phyloP scores from a whole-genome alignment of 2,113 vertebrate species.

The Pteropus alecto region DNA sequence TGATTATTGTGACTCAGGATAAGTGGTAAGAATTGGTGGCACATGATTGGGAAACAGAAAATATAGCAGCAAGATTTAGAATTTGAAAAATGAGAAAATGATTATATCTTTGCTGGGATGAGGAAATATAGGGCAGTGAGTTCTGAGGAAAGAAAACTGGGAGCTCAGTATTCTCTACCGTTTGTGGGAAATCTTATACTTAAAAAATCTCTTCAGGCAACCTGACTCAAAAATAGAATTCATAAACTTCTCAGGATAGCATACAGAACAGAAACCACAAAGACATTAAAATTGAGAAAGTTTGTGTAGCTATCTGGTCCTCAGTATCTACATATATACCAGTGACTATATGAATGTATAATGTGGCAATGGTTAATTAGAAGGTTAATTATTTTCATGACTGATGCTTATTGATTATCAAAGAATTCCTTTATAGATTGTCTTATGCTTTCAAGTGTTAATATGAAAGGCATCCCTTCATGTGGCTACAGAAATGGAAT shows the following conservation, averaged over 20 bases:
- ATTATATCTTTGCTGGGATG: not conserved
- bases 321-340: not conserved
- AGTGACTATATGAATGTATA: not conserved
- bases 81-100: conserved; percentile 19
- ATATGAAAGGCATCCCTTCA: conserved; percentile 14
- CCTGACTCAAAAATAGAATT: conserved; percentile 26
- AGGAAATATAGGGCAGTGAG: not conserved
- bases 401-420: not conserved
- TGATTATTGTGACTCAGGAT: not conserved
- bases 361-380: not conserved
- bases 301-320: not conserved
- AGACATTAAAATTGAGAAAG: not conserved
- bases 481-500: conserved; percentile 3
- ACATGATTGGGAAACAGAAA: not conserved
- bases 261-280: not conserved
- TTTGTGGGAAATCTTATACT: not conserved
- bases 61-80: not conserved
- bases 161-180: not conserved
- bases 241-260: not conserved
- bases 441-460: not conserved
- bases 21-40: not conserved
- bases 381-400: conserved; percentile 39
- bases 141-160: not conserved
- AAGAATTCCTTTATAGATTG: conserved; percentile 8
- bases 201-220: not conserved